phyloP scores from a whole-genome alignment of 2,113 vertebrate species.

The Erythrolamprus reginae region DNA sequence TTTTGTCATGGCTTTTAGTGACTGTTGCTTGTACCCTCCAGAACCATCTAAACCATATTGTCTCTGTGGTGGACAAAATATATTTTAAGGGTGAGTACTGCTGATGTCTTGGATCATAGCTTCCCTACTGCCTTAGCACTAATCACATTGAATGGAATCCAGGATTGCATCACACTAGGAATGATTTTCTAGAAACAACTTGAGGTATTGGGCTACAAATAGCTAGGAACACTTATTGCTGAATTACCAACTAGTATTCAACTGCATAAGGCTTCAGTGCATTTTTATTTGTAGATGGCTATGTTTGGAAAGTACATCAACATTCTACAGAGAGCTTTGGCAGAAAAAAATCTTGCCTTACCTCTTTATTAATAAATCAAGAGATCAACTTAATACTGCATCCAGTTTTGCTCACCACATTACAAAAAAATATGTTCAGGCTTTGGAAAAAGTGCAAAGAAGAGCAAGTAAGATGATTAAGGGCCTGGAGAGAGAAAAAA shows the following conservation, averaged over 20 bases:
- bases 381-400: background rate
- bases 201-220: background rate
- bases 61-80: constrained; percentile 66
- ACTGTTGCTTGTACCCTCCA: constrained; percentile 85
- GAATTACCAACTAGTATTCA: no score
- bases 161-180: background rate
- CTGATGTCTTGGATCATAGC: background rate
- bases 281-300: background rate
- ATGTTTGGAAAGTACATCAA: background rate
- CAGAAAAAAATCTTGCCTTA: background rate
- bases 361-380: background rate
- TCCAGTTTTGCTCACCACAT: background rate
- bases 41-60: constrained; percentile 85
- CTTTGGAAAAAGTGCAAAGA: background rate
- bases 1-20: constrained; percentile 80
- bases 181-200: background rate
- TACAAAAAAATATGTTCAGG: background rate
- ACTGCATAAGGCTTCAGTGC: background rate
- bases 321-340: background rate
- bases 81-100: background rate
- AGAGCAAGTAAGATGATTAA: background rate
- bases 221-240: background rate
- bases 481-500: background rate
- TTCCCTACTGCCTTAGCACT: background rate
- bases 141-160: background rate